Base-by-base conservation (phyloP, 2,797 vertebrate genomes). In the Chaetodon trifasciatus region DNA sequence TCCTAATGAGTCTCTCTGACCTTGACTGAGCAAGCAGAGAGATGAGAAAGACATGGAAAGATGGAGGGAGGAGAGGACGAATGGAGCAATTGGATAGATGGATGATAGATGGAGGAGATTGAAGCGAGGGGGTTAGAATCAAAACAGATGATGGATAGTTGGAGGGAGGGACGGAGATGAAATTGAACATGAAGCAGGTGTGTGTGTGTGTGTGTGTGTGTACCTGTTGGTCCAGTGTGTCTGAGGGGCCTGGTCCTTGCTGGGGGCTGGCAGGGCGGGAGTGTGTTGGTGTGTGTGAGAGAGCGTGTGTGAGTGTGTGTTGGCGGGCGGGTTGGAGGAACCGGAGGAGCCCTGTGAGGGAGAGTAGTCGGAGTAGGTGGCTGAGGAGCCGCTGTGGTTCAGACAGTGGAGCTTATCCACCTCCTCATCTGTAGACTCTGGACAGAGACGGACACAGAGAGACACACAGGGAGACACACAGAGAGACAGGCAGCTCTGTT, bases 301-400 rank as follows among this genome's bases (percentile, higher is more conserved):
- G 68, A 72, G 88, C 2, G 88, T 0, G 79, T 93, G 93, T 5
- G 91, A 62, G 86, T 94, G 93, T 4, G 93, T 56, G 69, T 98
- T 98, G 87, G 96, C 96, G 4, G 97, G 96, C 1, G 97, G 94
- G 86, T 98, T 99, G 92, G 98, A 99, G 91, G 98, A 99, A 76
- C 96, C 98, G 3, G 98, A 98, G 92, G 98, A 99, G 84, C 98
- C 98, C 93, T 99, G 98, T 42, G 98, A 99, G 80, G 98, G 98
- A 46, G 98, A 99, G 94, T 99, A 99, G 96, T 99, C 98, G 19
- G 98, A 99, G 94, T 99, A 99, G 90, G 98, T 99, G 93, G 98
- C 98, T 52, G 98, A 99, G 92, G 98, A 99, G 92, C 98, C 98
- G 79, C 98, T 99, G 96, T 99, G 98, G 95, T 99, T 99, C 94